Evolutionary conservation across 2,888 invertebrate species (phyloP), one percentile per base, ranked within the genome.

Genomic region (Zonitis immaculata): DNA sequence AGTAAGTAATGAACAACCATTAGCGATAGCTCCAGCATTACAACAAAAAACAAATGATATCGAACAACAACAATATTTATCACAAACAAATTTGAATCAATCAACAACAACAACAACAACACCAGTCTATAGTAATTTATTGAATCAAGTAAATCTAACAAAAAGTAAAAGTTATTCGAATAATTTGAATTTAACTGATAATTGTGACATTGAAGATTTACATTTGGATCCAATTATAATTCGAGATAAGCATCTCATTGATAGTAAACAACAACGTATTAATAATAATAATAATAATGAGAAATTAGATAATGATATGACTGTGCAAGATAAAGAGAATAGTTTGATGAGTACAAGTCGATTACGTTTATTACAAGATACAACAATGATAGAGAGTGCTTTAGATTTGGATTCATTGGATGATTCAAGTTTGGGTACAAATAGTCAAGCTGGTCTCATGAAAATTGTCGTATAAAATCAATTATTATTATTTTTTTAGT

Each of bases 331-430:
- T 32, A 76, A 76, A 58, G 76, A 76, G 57, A 76, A 75, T 58
- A 72, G 76, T 68, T 73, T 81, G 52, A 79, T 86, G 66, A 83
- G 84, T 70, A 88, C 89, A 54, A 88, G 87, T 73, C 82, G 88
- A 59, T 79, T 91, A 73, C 83, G 87, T 65, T 79, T 90, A 67
- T 80, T 91, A 68, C 90, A 89, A 73, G 90, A 91, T 78, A 91
- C 91, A 53, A 91, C 91, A 47, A 91, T 91, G 91, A 91, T 92
- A 69, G 91, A 91, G 76, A 91, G 91, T 51, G 91, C 91, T 52
- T 80, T 92, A 62, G 92, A 92, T 80, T 82, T 92, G 69, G 92
- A 92, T 78, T 91, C 91, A 65, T 79, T 91, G 63, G 91, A 91
- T 69, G 87, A 87, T 60, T 83, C 86, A 28, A 85, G 84, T 67